phyloP scores from a whole-genome alignment of 2,797 vertebrate species.

The Acanthornis magna region DNA sequence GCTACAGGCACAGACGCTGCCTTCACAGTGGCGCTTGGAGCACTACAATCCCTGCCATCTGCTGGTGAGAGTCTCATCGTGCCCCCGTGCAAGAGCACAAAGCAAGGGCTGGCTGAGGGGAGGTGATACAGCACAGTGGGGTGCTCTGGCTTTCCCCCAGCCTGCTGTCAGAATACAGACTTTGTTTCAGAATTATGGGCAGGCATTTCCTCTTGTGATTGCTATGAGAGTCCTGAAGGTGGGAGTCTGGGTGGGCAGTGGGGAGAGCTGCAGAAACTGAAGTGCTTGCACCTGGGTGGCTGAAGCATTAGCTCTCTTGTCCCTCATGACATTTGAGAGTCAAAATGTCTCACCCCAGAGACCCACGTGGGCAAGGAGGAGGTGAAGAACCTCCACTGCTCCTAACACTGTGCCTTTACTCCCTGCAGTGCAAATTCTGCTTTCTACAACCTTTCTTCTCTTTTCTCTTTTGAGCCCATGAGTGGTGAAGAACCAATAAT shows the following conservation, averaged over 20 bases:
- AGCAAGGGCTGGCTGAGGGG: not conserved
- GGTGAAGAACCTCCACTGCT: not conserved
- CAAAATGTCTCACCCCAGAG: not conserved
- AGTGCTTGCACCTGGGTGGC: not conserved
- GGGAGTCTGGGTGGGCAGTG: not conserved
- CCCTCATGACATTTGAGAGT: not conserved
- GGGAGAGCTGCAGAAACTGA: not conserved
- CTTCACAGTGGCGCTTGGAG: not conserved
- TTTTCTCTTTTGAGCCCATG: not conserved
- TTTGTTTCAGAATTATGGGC: not conserved
- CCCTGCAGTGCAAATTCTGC: not conserved
- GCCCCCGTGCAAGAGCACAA: rapidly evolving
- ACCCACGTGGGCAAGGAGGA: not conserved
- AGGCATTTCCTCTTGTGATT: rapidly evolving
- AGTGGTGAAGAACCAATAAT: not conserved
- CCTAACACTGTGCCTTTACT: not conserved
- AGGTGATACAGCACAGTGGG: not conserved
- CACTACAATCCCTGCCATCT: not conserved
- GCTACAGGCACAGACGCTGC: not conserved
- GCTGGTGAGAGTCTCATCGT: not conserved
- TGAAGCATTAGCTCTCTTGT: not conserved
- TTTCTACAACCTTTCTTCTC: not conserved
- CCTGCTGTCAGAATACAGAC: not conserved
- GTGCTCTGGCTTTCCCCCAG: not conserved
- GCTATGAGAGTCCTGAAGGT: not conserved